Evolutionary conservation across 2,888 invertebrate genomes (phyloP).

Genomic region (Pharmacophagus antenor): DNA sequence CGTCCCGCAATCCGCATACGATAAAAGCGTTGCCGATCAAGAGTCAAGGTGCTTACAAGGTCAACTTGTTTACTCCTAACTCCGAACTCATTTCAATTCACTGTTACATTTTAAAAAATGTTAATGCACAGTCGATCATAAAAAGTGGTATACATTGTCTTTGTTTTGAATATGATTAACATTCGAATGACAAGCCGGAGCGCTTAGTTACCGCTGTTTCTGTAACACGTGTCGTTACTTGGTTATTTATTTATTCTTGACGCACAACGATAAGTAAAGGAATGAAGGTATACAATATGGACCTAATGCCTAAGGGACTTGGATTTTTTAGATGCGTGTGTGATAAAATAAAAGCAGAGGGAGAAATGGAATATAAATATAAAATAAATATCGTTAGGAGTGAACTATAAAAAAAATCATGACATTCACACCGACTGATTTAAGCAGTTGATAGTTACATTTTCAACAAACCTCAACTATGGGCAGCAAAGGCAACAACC

Average conservation of each 20-base stretch:
- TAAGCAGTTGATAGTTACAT: too few species aligned
- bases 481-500: too few species aligned
- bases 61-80: slow-evolving; percentile 64
- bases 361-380: too few species aligned
- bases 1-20: slow-evolving; percentile 41
- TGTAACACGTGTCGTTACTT: slow-evolving; percentile 2
- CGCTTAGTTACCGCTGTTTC: not conserved
- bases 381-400: too few species aligned
- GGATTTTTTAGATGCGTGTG: too few species aligned
- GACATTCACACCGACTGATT: too few species aligned
- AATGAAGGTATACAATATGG: not conserved
- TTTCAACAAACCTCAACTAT: too few species aligned
- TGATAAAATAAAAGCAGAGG: too few species aligned
- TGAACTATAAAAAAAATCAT: too few species aligned
- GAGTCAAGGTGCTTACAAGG: slow-evolving; percentile 58
- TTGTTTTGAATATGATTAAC: slow-evolving; percentile 14
- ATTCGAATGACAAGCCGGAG: not conserved
- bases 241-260: not conserved
- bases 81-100: slow-evolving; percentile 44
- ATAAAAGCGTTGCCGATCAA: slow-evolving; percentile 36
- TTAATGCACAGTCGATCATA: slow-evolving; percentile 50
- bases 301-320: not conserved
- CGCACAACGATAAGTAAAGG: not conserved
- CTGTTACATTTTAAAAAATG: slow-evolving; percentile 62
- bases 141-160: slow-evolving; percentile 32